A percentile compares a stretch with the other conserved stretches of the same genome.
These are phyloP conservation scores for Saturnia japonica DNA, from an alignment of 2,888 invertebrate species.

Conservation along the genomic window DNA sequence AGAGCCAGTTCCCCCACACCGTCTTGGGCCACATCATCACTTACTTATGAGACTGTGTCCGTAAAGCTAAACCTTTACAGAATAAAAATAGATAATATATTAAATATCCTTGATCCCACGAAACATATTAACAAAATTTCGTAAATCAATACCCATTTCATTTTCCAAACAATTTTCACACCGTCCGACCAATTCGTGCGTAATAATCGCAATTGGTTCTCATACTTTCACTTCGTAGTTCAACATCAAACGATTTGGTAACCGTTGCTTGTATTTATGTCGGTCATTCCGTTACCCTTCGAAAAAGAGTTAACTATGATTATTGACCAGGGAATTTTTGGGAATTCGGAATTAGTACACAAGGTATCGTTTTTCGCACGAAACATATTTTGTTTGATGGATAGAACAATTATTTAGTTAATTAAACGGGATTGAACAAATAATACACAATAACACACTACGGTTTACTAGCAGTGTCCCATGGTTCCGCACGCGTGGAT, in stretches of 20 bases:
- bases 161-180: constrained; percentile 33
- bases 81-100: too few relatives aligned
- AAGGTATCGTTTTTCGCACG: background rate
- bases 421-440: too few relatives aligned
- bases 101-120: background rate
- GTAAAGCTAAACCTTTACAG: too few relatives aligned
- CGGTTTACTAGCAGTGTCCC: too few relatives aligned
- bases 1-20: too few relatives aligned
- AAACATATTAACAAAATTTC: background rate
- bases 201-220: constrained; percentile 49
- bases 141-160: constrained; percentile 30
- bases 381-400: background rate
- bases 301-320: background rate
- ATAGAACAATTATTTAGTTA: background rate
- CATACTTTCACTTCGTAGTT: constrained; percentile 42
- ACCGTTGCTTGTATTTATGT: constrained; percentile 1
- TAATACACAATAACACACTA: too few relatives aligned
- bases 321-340: background rate
- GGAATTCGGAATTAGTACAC: too few relatives aligned
- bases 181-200: constrained; percentile 48
- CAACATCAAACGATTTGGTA: background rate
- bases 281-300: background rate
- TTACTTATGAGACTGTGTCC: too few relatives aligned
- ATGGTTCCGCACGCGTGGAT: too few relatives aligned
- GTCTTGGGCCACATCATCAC: too few relatives aligned